Percentiles rank a stretch among this genome's conserved stretches.
phyloP scores from a whole-genome alignment of 2,797 vertebrate genomes.

The Odontamblyopus lacepedii region DNA sequence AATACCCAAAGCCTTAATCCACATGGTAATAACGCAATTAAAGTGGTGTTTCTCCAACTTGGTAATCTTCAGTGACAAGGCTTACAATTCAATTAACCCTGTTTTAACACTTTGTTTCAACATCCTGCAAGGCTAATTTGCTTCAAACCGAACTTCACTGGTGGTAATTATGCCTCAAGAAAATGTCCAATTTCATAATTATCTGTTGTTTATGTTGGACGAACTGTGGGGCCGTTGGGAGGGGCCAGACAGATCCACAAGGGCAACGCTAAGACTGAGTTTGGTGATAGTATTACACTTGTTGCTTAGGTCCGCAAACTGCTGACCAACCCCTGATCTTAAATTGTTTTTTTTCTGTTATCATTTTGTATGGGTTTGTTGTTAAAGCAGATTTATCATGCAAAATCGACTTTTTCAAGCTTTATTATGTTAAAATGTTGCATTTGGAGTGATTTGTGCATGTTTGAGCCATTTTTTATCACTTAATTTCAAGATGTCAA shows the following conservation, averaged over 20 bases:
- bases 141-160: conserved; percentile 72
- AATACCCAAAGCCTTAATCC: conserved; percentile 77
- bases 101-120: conserved; percentile 82
- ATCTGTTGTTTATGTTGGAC: conserved; percentile 68
- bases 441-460: no score
- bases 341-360: no score
- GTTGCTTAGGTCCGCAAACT: conserved; percentile 16
- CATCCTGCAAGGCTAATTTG: conserved; percentile 76
- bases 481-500: no score
- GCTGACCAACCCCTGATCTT: neutral
- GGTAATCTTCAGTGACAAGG: conserved; percentile 81
- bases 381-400: no score
- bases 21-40: conserved; percentile 81
- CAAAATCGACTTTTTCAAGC: no score
- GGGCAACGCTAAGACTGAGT: conserved; percentile 9
- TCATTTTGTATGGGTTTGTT: no score
- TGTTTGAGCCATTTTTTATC: no score
- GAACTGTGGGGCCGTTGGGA: conserved; percentile 41
- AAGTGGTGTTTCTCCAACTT: conserved; percentile 76
- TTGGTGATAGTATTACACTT: conserved; percentile 21
- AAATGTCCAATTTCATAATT: conserved; percentile 64
- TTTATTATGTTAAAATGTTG: no score
- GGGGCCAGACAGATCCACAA: conserved; percentile 36
- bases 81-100: conserved; percentile 84
- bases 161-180: conserved; percentile 69